These are phyloP conservation scores for Agonopterix arenella DNA, from an alignment of 2,888 invertebrate species.

Conservation along the genomic window DNA sequence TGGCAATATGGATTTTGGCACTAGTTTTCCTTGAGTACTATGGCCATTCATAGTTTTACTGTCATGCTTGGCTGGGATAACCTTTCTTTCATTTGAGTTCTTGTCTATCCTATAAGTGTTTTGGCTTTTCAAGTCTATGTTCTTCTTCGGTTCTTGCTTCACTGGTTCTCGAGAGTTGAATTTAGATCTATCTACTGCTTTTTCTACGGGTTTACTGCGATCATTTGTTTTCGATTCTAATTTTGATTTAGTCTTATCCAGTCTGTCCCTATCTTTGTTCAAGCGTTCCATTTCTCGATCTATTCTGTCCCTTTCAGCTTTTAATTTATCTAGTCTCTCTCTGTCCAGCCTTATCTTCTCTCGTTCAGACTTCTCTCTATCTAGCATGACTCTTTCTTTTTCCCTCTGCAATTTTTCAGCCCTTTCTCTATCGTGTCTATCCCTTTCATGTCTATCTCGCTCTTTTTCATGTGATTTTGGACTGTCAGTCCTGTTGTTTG, in stretches of 20 bases:
- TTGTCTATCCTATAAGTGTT: slow-evolving; percentile 72
- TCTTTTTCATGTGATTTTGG: slow-evolving; percentile 37
- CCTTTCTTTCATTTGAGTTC: slow-evolving; percentile 51
- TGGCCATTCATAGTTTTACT: slow-evolving; percentile 46
- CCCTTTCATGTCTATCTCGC: slow-evolving; percentile 31
- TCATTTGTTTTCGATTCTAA: slow-evolving; percentile 41
- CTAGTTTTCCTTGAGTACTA: slow-evolving; percentile 41
- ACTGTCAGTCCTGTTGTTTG: slow-evolving; percentile 32
- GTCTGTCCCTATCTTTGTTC: slow-evolving; percentile 52
- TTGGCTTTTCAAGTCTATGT: slow-evolving; percentile 64
- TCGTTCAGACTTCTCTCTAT: slow-evolving; percentile 36
- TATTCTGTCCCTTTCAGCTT: slow-evolving; percentile 60
- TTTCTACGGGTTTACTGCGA: slow-evolving; percentile 32
- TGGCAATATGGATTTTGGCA: slow-evolving; percentile 31
- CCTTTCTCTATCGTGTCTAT: slow-evolving; percentile 24
- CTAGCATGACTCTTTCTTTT: slow-evolving; percentile 29
- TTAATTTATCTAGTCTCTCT: slow-evolving; percentile 54
- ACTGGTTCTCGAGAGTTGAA: slow-evolving; percentile 32
- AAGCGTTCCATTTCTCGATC: slow-evolving; percentile 61
- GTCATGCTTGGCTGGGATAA: slow-evolving; percentile 32
- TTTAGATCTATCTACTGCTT: slow-evolving; percentile 42
- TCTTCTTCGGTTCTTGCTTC: slow-evolving; percentile 43
- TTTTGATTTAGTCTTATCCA: slow-evolving; percentile 57
- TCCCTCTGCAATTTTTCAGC: slow-evolving; percentile 17
- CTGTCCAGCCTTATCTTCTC: slow-evolving; percentile 42